Evolutionary conservation across 2,113 vertebrate genomes (phyloP).

Genomic region (Hemibagrus wyckioides): DNA sequence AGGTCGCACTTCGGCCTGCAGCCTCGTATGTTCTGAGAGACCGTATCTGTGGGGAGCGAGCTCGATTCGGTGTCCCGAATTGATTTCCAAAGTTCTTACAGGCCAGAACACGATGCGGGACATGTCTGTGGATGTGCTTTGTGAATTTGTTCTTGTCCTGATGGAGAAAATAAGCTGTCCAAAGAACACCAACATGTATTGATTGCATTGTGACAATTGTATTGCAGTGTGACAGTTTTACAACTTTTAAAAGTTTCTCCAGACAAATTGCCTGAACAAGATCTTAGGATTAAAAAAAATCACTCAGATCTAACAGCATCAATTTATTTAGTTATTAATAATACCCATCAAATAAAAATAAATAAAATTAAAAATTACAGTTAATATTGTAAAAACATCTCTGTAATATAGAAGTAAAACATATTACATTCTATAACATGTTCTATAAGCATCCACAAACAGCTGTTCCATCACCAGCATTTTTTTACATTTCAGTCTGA

Average conservation of each 20-base stretch:
- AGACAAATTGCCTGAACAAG: not conserved
- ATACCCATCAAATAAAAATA: too few species aligned
- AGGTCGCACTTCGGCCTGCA: not conserved
- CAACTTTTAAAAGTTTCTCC: not conserved
- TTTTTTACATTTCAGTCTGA: too few species aligned
- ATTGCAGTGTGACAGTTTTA: not conserved
- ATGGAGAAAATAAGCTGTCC: not conserved
- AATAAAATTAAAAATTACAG: too few species aligned
- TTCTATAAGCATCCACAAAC: too few species aligned
- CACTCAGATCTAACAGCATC: not conserved
- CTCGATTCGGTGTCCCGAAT: not conserved
- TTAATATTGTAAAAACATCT: too few species aligned
- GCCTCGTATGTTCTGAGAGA: not conserved
- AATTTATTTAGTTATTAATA: not conserved
- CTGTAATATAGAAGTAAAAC: too few species aligned
- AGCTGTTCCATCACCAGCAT: too few species aligned
- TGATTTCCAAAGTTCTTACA: not conserved
- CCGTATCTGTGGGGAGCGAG: not conserved
- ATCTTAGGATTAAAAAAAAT: not conserved
- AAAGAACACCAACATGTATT: not conserved
- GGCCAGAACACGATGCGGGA: not conserved
- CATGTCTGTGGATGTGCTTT: constrained; percentile 21
- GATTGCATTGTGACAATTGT: not conserved
- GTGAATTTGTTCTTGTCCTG: not conserved
- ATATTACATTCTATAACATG: too few species aligned